Base-by-base conservation (phyloP, 2,797 vertebrate species). In the Catostomus latipinnis region DNA sequence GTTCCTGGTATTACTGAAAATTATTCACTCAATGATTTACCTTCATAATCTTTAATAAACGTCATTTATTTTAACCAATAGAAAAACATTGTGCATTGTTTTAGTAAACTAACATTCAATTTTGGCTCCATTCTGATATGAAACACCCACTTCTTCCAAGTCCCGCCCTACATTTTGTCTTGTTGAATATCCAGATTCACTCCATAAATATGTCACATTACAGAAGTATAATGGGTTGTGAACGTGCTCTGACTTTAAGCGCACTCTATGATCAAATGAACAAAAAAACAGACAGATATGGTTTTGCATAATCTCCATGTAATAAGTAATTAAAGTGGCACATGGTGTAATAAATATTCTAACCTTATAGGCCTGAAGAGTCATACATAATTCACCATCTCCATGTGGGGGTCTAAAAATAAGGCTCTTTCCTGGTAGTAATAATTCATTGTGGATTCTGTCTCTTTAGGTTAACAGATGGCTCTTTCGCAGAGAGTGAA, bases 391-490 rank as follows among this genome's bases (percentile, higher is more conserved):
- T 87, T 77, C 66, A 87, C 68, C 8, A 18, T 56, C 78, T 65
- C 69, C 74, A 84, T 22, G 61, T 16, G 60, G 67, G 46, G 63
- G 53, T 74, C 76, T 80, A 86, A 86, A 86, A 85, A 86, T 82
- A 83, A 78, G 52, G 69, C 78, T 74, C 53, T 82, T 84, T 84
- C 80, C 52, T 71, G 52, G 50, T 53, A 49, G 76, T 74, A 84
- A 83, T 83, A 83, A 84, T 86, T 84, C 53, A 86, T 80, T 76
- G 48, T 81, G 78, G 75, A 66, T 74, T 67, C 78, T n/a, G 43
- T 76, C 49, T 73, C 58, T 82, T 82, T 82, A 78, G 18, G 54
- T 56, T 80, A 49, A 63, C 16, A 80, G 80, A 61, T 71, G 66
- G 81, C 72, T 80, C 70, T 76, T 77, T 74, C 74, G 60, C 45